Evolutionary conservation across 2,888 invertebrate species (phyloP), one percentile per base, ranked within the genome.

Genomic region (Anorthoa munda): DNA sequence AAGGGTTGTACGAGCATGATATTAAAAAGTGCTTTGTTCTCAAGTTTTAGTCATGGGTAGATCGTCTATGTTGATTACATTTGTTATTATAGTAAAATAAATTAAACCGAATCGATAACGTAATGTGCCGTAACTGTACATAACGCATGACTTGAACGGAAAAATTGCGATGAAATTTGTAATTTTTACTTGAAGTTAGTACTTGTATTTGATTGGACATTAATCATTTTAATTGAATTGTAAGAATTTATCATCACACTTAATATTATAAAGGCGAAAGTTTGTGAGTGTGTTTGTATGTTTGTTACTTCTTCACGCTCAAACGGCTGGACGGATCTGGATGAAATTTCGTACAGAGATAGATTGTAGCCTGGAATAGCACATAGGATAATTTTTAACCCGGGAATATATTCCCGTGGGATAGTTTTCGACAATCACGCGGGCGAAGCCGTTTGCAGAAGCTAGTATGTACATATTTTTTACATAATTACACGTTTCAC

Each of bases 11-110:
- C n/a, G 26, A 21, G 39, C 39, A 60, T 79, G 12, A 60, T 50
- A 18, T 53, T 59, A 60, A 61, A 81, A 66, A 48, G 50, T 84
- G 67, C 23, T 74, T 81, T 75, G 63, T 72, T 81, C 74, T 64
- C 23, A 72, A 69, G 53, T 87, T 85, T 86, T 82, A 85, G 87
- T 82, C 74, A 87, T 84, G 83, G 77, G 55, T 48, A 31, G 48
- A n/a, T 50, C 59, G 70, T 45, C 50, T 81, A 61, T 66, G 46
- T 59, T 73, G 76, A 84, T 84, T 85, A 61, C 60, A 72, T 76
- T 76, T 82, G 85, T 82, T 87, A 85, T 75, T 87, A 85, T 85
- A 82, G 75, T 75, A 72, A 86, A 81, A 83, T 73, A 86, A 81
- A 83, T 73, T 80, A 71, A 66, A 70, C 70, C 64, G 65, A 26